phyloP scores from a whole-genome alignment of 37 sponge, comb jelly and placozoan species.

The Dysidea cf. avara region DNA sequence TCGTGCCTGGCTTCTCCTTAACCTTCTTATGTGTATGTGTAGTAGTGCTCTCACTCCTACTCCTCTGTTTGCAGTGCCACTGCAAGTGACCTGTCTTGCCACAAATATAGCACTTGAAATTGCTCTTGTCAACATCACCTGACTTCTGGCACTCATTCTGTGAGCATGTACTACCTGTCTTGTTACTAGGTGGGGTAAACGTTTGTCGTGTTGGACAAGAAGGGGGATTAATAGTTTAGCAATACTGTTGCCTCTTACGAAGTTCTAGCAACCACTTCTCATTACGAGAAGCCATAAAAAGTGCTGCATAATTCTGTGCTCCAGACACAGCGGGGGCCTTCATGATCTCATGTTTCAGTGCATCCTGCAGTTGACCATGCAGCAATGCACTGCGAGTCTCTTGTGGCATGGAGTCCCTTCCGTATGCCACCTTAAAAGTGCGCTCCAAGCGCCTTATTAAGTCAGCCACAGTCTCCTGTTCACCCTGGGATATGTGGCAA shows the following conservation, averaged over 20 bases:
- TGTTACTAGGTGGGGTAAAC: neutral
- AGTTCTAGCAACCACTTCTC: conserved; percentile 28
- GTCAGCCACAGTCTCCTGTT: conserved; percentile 33
- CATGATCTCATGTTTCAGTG: conserved; percentile 21
- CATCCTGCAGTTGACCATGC: conserved; percentile 53
- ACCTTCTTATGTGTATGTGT: neutral
- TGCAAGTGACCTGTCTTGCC: conserved; percentile 26
- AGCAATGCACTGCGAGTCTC: conserved; percentile 29
- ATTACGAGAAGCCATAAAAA: conserved; percentile 40
- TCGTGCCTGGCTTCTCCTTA: neutral
- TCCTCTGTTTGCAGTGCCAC: conserved; percentile 21
- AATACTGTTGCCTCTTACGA: conserved; percentile 20
- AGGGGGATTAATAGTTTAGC: neutral
- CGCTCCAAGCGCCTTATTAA: conserved; percentile 21
- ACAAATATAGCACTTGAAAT: conserved; percentile 52
- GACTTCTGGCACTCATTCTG: neutral
- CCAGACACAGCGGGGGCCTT: conserved; percentile 49
- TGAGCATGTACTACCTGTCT: neutral
- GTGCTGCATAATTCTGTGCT: conserved; percentile 18
- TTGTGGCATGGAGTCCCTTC: conserved; percentile 11
- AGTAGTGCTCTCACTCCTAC: neutral
- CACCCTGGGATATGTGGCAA: conserved; percentile 17
- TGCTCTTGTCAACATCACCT: neutral
- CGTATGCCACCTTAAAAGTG: conserved; percentile 35
- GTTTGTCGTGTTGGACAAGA: neutral